These are phyloP conservation scores for Hypena proboscidalis DNA, from an alignment of 2,888 invertebrate species.

Conservation along the genomic window DNA sequence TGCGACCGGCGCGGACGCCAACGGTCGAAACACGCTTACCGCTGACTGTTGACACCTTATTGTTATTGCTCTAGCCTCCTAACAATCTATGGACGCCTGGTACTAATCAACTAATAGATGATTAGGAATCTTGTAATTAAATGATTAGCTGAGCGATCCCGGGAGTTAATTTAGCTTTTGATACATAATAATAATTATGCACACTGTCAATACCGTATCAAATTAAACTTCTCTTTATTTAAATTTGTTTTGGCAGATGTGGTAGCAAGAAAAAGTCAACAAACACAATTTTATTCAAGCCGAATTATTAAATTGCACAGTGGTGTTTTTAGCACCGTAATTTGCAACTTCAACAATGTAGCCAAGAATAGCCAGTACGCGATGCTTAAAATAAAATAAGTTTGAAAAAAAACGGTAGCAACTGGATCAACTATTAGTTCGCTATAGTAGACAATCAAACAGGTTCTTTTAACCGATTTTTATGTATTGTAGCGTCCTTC, in stretches of 20 bases:
- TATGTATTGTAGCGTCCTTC: constrained; percentile 30
- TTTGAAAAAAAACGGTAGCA: constrained; percentile 17
- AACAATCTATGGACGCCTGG: constrained; percentile 10
- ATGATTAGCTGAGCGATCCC: not conserved
- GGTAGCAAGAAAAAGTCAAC: no score
- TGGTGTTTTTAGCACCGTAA: constrained; percentile 10
- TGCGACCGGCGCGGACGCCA: constrained; percentile 44
- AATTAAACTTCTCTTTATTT: no score
- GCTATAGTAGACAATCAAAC: constrained; percentile 33
- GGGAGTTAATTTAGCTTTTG: no score
- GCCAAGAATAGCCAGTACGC: constrained; percentile 18
- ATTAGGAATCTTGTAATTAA: not conserved
- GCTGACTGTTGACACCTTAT: constrained; percentile 34
- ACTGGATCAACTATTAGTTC: constrained; percentile 22
- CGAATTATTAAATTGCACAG: constrained; percentile 8
- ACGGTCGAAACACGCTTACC: constrained; percentile 45
- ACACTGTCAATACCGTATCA: no score
- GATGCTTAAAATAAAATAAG: constrained; percentile 25
- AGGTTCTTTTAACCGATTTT: constrained; percentile 40
- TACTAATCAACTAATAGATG: constrained; percentile 1
- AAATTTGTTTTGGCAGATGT: no score
- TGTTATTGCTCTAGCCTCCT: constrained; percentile 6
- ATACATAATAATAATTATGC: no score
- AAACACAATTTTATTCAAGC: no score
- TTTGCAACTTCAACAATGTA: constrained; percentile 19